These are phyloP conservation scores for Eubucco bourcierii DNA, from an alignment of 2,113 vertebrate genomes.

Conservation along the genomic window DNA sequence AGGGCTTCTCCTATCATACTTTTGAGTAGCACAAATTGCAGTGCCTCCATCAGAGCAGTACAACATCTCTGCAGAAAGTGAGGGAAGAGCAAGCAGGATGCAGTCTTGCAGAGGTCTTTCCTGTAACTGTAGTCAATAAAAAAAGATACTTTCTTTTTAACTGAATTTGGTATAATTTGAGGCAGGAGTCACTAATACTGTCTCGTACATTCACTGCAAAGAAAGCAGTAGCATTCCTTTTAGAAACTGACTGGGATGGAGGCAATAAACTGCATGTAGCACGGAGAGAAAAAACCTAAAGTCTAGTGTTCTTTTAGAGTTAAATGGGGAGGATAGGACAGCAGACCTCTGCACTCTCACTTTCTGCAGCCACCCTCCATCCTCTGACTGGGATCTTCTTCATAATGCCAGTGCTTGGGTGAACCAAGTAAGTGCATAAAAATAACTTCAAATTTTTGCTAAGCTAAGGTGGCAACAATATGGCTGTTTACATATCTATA, in stretches of 20 bases:
- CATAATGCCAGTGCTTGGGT: not conserved
- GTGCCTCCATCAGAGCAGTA: not conserved
- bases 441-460: not conserved
- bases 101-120: not conserved
- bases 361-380: not conserved
- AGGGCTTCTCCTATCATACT: not conserved
- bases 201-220: not conserved
- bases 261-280: not conserved
- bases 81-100: rapidly evolving
- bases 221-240: not conserved
- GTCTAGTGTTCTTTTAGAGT: not conserved
- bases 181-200: not conserved
- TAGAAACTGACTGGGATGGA: not conserved
- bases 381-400: not conserved
- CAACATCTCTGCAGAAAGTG: not conserved
- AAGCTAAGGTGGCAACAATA: not conserved
- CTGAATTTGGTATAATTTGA: not conserved
- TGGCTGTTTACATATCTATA: not conserved
- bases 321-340: not conserved
- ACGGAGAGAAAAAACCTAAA: not conserved
- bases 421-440: constrained; percentile 3
- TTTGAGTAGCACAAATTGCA: not conserved
- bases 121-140: not conserved
- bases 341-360: not conserved
- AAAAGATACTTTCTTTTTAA: not conserved